phyloP scores from a whole-genome alignment of 2,797 vertebrate genomes.

The Parambassis ranga region DNA sequence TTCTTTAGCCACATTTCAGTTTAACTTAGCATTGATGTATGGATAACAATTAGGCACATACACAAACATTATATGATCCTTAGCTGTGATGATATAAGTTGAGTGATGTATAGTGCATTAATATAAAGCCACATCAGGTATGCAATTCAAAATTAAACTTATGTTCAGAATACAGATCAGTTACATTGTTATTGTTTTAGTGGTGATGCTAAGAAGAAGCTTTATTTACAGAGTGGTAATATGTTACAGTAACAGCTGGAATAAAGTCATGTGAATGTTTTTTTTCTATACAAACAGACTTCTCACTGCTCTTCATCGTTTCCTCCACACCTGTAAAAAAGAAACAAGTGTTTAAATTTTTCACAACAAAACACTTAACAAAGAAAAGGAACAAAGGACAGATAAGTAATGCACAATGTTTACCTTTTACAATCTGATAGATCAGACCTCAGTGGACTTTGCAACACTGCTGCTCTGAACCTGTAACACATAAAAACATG shows the following conservation, averaged over 20 bases:
- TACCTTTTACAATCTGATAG: conserved; percentile 18
- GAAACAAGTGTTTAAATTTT: not conserved
- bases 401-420: not conserved
- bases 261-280: not conserved
- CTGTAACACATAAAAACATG: conserved; percentile 41
- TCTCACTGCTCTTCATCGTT: not conserved
- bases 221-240: conserved; percentile 53
- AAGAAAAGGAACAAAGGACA: not conserved
- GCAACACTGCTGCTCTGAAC: conserved; percentile 46
- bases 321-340: conserved; percentile 33
- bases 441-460: conserved; percentile 81
- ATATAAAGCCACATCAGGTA: conserved; percentile 4
- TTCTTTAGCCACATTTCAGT: not conserved
- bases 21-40: conserved; percentile 4
- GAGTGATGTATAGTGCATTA: not conserved
- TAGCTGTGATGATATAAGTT: conserved; percentile 18
- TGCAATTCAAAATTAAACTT: not conserved
- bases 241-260: conserved; percentile 35
- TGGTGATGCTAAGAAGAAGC: conserved; percentile 15
- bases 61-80: not conserved
- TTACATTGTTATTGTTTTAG: conserved; percentile 25
- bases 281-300: not conserved
- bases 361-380: not conserved
- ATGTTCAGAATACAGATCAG: conserved; percentile 17
- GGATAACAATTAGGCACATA: not conserved